A percentile compares a stretch with the other conserved stretches of the same genome.
Evolutionary conservation across 2,888 invertebrate genomes (phyloP).

Genomic region (Ischnura elegans): DNA sequence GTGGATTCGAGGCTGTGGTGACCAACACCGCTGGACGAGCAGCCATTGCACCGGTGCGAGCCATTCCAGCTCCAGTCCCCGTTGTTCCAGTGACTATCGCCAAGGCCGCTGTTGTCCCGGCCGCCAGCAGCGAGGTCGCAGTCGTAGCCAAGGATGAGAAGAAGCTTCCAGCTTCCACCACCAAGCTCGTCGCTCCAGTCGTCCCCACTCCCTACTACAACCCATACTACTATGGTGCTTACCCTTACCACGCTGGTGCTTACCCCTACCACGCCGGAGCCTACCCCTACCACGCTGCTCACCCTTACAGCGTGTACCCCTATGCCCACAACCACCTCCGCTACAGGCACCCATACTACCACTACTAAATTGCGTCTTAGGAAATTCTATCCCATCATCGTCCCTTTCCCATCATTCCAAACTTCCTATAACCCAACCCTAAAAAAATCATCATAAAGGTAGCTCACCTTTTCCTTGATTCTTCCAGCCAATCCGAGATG

Average conservation of each 20-base stretch:
- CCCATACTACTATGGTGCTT: background rate
- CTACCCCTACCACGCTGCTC: background rate
- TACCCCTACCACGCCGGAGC: background rate
- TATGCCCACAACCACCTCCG: background rate
- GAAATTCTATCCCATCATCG: background rate
- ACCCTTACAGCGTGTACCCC: background rate
- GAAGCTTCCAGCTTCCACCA: background rate
- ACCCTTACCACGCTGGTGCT: background rate
- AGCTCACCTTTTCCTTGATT: background rate
- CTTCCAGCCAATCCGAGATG: slow-evolving; percentile 19
- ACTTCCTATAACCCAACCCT: background rate
- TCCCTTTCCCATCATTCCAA: background rate
- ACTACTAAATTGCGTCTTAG: background rate
- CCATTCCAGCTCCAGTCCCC: background rate
- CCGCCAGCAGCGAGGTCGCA: slow-evolving; percentile 35
- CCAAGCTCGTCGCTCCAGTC: background rate
- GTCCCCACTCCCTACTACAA: background rate
- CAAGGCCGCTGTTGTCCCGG: slow-evolving; percentile 1
- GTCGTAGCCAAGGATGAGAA: slow-evolving; percentile 41
- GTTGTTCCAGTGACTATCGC: background rate
- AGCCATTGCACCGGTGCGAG: slow-evolving; percentile 40
- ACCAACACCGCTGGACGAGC: slow-evolving; percentile 34
- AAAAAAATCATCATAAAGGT: background rate
- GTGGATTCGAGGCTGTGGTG: slow-evolving; percentile 51
- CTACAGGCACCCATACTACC: slow-evolving; percentile 38